Conservation (phyloP, 2,888 invertebrate genomes). For the Latrodectus elegans region DNA sequence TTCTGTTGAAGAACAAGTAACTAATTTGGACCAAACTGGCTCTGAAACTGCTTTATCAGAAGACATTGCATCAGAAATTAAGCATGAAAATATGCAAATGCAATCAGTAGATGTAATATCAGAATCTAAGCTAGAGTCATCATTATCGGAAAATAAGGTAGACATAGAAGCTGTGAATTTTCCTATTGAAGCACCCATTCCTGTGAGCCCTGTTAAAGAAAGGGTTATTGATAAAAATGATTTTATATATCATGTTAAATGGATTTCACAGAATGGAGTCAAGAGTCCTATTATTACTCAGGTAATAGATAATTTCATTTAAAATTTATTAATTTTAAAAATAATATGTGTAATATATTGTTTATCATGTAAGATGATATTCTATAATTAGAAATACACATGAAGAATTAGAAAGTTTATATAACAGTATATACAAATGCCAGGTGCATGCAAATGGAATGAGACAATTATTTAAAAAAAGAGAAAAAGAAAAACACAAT, state of each 20-base stretch:
- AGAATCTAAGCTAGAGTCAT: not conserved
- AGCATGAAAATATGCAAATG: not conserved
- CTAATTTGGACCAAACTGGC: not conserved
- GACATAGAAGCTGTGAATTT: not conserved
- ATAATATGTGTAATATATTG: too few relatives aligned
- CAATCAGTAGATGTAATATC: not conserved
- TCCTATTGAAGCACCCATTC: too few relatives aligned
- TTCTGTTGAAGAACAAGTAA: constrained; percentile 21
- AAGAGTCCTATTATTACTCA: constrained; percentile 77
- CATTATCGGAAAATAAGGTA: constrained; percentile 4
- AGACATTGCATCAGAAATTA: not conserved
- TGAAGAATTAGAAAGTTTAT: too few relatives aligned
- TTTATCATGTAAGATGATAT: too few relatives aligned
- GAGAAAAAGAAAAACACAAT: too few relatives aligned
- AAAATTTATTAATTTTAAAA: too few relatives aligned
- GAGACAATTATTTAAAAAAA: too few relatives aligned
- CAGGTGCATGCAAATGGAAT: too few relatives aligned
- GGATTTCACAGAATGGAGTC: constrained; percentile 75
- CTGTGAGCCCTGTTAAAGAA: constrained; percentile 32
- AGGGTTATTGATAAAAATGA: constrained; percentile 48
- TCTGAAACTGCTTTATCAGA: not conserved
- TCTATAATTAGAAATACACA: too few relatives aligned
- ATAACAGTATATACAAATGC: too few relatives aligned
- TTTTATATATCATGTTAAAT: constrained; percentile 77
- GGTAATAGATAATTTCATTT: constrained; percentile 20